phyloP scores from a whole-genome alignment of 1,140 invertebrate genomes.

The Drosophila albomicans region DNA sequence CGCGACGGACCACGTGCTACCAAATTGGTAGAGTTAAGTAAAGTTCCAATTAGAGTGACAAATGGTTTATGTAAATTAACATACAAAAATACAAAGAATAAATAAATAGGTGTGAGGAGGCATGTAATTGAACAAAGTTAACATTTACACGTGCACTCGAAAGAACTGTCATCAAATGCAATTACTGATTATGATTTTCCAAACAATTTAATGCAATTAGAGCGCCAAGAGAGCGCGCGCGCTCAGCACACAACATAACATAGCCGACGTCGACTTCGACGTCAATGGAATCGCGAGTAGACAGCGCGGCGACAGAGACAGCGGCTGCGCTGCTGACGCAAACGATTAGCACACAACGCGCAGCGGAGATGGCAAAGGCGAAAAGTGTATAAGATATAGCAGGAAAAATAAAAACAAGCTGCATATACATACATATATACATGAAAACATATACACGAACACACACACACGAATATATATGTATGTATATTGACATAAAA shows the following conservation, averaged over 20 bases:
- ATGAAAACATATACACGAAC: conserved; percentile 44
- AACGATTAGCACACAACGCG: conserved; percentile 70
- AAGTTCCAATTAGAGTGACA: conserved; percentile 59
- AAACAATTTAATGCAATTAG: conserved; percentile 83
- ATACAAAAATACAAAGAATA: background rate
- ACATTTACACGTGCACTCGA: conserved; percentile 34
- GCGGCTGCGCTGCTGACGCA: conserved; percentile 64
- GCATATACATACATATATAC: conserved; percentile 37
- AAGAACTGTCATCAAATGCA: conserved; percentile 77
- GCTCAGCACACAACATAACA: conserved; percentile 23
- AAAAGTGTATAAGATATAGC: conserved; percentile 51
- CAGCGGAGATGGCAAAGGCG: conserved; percentile 40
- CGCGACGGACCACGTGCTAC: conserved; percentile 55
- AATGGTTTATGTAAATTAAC: conserved; percentile 44
- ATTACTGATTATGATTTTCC: conserved; percentile 82
- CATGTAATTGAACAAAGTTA: conserved; percentile 54
- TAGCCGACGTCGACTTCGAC: conserved; percentile 23
- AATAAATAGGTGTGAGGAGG: background rate
- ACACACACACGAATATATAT: conserved; percentile 26
- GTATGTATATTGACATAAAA: conserved; percentile 53
- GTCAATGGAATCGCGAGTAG: conserved; percentile 60
- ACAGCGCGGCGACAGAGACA: conserved; percentile 69
- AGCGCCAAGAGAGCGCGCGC: conserved; percentile 64
- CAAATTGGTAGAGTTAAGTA: conserved; percentile 47
- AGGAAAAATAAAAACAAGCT: conserved; percentile 54